A percentile compares a stretch with the other conserved stretches of the same genome.
These are phyloP conservation scores for Drosophila suboccidentalis DNA, from an alignment of 2,888 invertebrate species.

Conservation along the genomic window DNA sequence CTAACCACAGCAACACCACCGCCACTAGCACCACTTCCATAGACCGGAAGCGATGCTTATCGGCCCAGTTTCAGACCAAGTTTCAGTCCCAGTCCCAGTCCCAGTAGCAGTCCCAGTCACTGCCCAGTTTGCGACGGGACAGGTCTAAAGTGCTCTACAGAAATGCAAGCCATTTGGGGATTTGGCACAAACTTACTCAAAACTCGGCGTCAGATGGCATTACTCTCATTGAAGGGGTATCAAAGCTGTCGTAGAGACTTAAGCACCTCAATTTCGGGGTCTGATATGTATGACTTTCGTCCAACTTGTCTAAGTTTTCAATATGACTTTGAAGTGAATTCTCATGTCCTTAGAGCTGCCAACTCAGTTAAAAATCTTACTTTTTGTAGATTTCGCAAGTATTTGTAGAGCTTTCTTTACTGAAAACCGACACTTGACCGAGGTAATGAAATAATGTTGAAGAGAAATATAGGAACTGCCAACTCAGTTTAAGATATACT, in stretches of 20 bases:
- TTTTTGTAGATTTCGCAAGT: too few relatives aligned
- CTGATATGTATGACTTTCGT: too few relatives aligned
- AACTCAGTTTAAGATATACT: background rate
- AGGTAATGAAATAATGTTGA: too few relatives aligned
- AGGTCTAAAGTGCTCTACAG: slow-evolving; percentile 33
- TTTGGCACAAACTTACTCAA: slow-evolving; percentile 55
- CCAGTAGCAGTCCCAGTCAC: slow-evolving; percentile 6
- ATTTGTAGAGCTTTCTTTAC: too few relatives aligned
- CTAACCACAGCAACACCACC: slow-evolving; percentile 67
- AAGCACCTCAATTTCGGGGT: background rate
- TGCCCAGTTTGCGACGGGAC: slow-evolving; percentile 28
- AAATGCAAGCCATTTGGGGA: slow-evolving; percentile 57
- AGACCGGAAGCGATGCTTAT: slow-evolving; percentile 80
- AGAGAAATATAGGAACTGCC: background rate
- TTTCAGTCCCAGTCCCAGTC: slow-evolving; percentile 15
- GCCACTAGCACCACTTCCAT: slow-evolving; percentile 24
- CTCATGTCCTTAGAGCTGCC: background rate
- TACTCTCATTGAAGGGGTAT: slow-evolving; percentile 30
- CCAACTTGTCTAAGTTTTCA: background rate
- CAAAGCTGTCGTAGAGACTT: too few relatives aligned
- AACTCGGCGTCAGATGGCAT: slow-evolving; percentile 27
- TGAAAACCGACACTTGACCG: background rate
- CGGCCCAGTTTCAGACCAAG: slow-evolving; percentile 40
- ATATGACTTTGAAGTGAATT: background rate
- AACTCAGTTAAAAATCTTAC: background rate